Conservation (phyloP, 2,113 vertebrate genomes). For the Larimichthys polyactis region DNA sequence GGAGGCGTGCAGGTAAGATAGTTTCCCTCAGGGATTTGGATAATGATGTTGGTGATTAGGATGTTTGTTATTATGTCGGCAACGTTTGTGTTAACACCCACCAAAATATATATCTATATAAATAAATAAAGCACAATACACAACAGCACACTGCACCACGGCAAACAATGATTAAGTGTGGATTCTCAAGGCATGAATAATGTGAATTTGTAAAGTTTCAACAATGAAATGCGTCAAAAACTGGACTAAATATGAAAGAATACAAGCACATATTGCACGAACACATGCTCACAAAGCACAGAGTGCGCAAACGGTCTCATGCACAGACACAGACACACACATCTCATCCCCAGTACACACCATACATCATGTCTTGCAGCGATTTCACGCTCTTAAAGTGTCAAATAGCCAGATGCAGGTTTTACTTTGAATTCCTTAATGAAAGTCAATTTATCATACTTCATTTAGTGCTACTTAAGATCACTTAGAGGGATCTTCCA, state of each 20-base stretch:
- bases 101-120: constrained; percentile 46
- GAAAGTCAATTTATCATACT: constrained; percentile 16
- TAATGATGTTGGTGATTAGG: constrained; percentile 80
- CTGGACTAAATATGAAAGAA: constrained; percentile 47
- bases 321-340: neutral
- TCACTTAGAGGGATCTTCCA: constrained; percentile 18
- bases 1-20: constrained; percentile 58
- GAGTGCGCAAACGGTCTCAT: constrained; percentile 8
- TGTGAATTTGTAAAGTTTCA: constrained; percentile 56
- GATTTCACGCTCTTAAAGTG: constrained; percentile 30
- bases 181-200: constrained; percentile 62
- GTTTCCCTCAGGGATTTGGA: constrained; percentile 64
- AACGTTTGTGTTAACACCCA: constrained; percentile 60
- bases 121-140: constrained; percentile 66
- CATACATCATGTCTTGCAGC: constrained; percentile 18
- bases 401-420: constrained; percentile 10
- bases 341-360: constrained; percentile 4
- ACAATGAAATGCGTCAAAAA: constrained; percentile 40
- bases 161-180: constrained; percentile 56
- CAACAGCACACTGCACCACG: constrained; percentile 37
- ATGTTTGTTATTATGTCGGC: constrained; percentile 73
- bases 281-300: constrained; percentile 29
- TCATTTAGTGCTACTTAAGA: constrained; percentile 35
- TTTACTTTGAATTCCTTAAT: constrained; percentile 7
- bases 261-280: constrained; percentile 18